phyloP scores from a whole-genome alignment of 2,113 vertebrate species.

The Tychaedon coryphoeus region DNA sequence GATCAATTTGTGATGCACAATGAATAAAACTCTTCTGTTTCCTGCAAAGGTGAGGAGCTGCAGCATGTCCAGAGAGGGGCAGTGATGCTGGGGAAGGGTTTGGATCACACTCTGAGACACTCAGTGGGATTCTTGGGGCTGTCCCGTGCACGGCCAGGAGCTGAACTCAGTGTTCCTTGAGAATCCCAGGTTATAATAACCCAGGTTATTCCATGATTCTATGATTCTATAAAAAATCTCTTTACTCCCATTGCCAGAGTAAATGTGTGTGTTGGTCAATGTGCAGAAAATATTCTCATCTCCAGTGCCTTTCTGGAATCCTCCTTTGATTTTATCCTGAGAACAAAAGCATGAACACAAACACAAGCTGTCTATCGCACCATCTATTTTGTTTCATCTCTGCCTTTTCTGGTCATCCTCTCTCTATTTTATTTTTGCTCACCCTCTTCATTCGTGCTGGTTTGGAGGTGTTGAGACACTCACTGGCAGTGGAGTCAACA shows the following conservation, averaged over 20 bases:
- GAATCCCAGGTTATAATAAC: too few relatives aligned
- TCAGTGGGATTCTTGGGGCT: not conserved
- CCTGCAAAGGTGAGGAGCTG: not conserved
- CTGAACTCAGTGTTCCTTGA: not conserved
- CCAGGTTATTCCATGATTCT: not conserved
- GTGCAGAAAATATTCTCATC: not conserved
- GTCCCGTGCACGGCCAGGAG: not conserved
- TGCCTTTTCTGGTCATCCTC: not conserved
- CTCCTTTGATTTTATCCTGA: not conserved
- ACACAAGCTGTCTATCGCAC: not conserved
- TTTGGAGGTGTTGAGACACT: not conserved
- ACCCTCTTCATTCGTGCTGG: not conserved
- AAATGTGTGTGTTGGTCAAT: not conserved
- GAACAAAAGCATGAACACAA: not conserved
- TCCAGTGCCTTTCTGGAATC: not conserved
- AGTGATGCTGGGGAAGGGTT: not conserved
- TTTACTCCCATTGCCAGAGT: not conserved
- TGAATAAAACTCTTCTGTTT: not conserved
- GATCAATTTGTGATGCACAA: accelerated
- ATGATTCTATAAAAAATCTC: not conserved
- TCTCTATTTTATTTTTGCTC: not conserved
- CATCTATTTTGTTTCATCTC: not conserved
- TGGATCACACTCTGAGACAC: not conserved
- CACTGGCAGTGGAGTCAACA: not conserved
- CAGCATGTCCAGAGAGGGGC: not conserved